Conservation (phyloP, 2,888 invertebrate genomes). For the Allacma fusca region DNA sequence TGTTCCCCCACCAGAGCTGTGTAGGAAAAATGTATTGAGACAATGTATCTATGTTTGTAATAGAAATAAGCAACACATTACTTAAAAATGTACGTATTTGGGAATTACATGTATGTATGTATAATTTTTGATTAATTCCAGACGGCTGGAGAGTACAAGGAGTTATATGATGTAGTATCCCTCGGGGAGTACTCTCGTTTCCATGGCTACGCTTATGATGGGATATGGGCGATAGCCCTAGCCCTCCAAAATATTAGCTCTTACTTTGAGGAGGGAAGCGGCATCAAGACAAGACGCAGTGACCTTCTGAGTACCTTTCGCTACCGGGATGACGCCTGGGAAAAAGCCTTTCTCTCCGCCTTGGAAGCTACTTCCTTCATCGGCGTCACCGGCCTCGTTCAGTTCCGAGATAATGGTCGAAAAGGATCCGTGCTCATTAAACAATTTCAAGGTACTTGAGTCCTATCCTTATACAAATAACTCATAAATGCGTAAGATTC, state of each 20-base stretch:
- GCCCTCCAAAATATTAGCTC: slow-evolving; percentile 91
- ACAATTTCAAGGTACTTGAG: slow-evolving; percentile 86
- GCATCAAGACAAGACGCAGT: slow-evolving; percentile 46
- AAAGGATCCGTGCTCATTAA: slow-evolving; percentile 92
- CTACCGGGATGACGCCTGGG: slow-evolving; percentile 87
- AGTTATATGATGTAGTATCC: slow-evolving; percentile 82
- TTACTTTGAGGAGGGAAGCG: slow-evolving; percentile 63
- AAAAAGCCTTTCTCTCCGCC: slow-evolving; percentile 83
- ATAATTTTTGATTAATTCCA: slow-evolving; percentile 65
- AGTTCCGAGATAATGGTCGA: slow-evolving; percentile 94
- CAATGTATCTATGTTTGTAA: too few relatives aligned
- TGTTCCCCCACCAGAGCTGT: too few relatives aligned
- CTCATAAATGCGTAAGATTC: too few relatives aligned
- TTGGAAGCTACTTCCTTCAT: slow-evolving; percentile 92
- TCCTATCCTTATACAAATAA: too few relatives aligned
- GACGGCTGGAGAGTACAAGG: slow-evolving; percentile 88
- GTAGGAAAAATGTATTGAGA: too few relatives aligned
- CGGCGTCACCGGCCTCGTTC: slow-evolving; percentile 90
- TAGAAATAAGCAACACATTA: too few relatives aligned
- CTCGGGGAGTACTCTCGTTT: slow-evolving; percentile 88
- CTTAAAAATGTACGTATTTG: too few relatives aligned
- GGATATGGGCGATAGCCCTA: slow-evolving; percentile 96
- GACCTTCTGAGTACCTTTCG: slow-evolving; percentile 74
- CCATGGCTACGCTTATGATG: slow-evolving; percentile 98
- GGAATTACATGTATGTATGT: too few relatives aligned